These are phyloP conservation scores for Amblyjoppa fuscipennis DNA, from an alignment of 2,888 invertebrate genomes.

Conservation along the genomic window DNA sequence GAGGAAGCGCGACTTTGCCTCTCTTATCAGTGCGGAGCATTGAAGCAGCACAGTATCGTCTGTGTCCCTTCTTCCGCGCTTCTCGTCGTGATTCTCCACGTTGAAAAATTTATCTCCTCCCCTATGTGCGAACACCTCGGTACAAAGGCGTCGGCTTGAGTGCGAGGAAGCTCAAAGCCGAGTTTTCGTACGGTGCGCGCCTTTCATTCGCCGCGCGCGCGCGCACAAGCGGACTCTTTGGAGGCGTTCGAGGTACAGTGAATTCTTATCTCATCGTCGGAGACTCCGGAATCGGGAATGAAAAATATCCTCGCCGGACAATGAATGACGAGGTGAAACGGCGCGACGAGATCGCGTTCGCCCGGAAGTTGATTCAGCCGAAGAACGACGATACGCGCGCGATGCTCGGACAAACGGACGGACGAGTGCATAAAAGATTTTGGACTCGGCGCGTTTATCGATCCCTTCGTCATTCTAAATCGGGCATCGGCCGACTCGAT, in stretches of 20 bases:
- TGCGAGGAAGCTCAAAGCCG: slow-evolving; percentile 4
- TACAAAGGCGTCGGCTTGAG: background rate
- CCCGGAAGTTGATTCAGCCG: background rate
- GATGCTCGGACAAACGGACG: background rate
- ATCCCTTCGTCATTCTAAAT: slow-evolving; percentile 18
- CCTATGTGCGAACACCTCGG: background rate
- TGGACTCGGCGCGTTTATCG: background rate
- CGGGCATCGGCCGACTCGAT: slow-evolving; percentile 21
- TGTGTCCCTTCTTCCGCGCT: background rate
- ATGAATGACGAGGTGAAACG: slow-evolving; percentile 10
- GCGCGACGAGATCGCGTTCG: background rate
- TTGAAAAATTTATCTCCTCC: slow-evolving; percentile 34
- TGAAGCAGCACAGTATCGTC: background rate
- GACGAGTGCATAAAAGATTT: background rate
- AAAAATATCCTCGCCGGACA: slow-evolving; percentile 26
- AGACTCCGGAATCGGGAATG: slow-evolving; percentile 12
- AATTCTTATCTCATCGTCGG: slow-evolving; percentile 30
- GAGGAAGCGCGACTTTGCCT: background rate
- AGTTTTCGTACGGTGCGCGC: slow-evolving; percentile 9
- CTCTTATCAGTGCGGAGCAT: slow-evolving; percentile 21
- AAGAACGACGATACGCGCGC: background rate
- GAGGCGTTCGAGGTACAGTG: background rate
- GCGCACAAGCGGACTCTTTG: background rate
- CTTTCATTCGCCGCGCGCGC: slow-evolving; percentile 9
- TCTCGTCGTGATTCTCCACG: background rate